phyloP scores from a whole-genome alignment of 1,140 invertebrate species.

The Drosophila watanabei region DNA sequence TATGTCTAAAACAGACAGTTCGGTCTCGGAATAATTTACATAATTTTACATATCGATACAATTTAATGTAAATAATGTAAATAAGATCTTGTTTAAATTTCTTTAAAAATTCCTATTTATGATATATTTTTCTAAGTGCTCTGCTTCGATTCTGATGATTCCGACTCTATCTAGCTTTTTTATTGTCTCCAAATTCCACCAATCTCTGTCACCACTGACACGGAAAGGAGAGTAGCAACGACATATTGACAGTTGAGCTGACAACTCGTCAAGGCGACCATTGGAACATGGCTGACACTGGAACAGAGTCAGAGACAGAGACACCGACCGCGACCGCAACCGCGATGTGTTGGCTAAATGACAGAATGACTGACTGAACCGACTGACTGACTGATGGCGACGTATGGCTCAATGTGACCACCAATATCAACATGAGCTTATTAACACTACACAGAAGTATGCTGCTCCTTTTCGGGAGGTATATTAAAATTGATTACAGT shows the following conservation, averaged over 20 bases:
- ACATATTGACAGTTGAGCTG: slow-evolving; percentile 78
- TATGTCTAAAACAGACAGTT: too few species aligned
- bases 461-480: slow-evolving; percentile 11
- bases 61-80: too few species aligned
- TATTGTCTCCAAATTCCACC: too few species aligned
- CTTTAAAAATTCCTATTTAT: too few species aligned
- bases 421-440: slow-evolving; percentile 72
- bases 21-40: too few species aligned
- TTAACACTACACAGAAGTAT: slow-evolving; percentile 34
- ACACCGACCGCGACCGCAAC: slow-evolving; percentile 19
- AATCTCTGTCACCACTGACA: not conserved
- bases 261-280: slow-evolving; percentile 69
- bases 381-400: slow-evolving; percentile 49
- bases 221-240: slow-evolving; percentile 12
- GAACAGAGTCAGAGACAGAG: not conserved
- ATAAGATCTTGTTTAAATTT: too few species aligned
- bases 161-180: too few species aligned
- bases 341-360: slow-evolving; percentile 59
- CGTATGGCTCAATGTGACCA: slow-evolving; percentile 75
- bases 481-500: slow-evolving; percentile 77
- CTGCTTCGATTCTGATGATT: too few species aligned
- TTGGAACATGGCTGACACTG: slow-evolving; percentile 37
- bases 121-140: too few species aligned
- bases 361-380: slow-evolving; percentile 31
- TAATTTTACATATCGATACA: too few species aligned